Conservation (phyloP, 2,113 vertebrate genomes). For the Brachypodius melanocephalos region DNA sequence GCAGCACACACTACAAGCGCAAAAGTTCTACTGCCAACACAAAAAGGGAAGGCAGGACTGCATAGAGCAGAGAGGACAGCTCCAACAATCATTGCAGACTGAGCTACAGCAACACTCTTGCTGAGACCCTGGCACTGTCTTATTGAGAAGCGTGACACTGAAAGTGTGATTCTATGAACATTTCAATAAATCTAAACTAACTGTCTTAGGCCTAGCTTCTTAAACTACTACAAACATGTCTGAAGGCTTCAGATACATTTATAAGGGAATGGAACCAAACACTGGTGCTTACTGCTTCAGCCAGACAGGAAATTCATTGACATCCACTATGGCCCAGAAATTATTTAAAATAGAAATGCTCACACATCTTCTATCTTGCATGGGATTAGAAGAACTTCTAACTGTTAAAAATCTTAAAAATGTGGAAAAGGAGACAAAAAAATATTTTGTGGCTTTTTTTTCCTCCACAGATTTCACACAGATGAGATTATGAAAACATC, state of each 20-base stretch:
- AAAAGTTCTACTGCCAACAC: background rate
- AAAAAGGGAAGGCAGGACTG: background rate
- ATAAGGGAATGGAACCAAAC: background rate
- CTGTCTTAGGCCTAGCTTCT: background rate
- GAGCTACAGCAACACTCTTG: fast-evolving
- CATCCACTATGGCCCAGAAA: background rate
- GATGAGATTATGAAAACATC: slow-evolving; percentile 37
- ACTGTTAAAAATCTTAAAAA: background rate
- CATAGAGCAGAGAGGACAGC: background rate
- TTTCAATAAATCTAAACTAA: background rate
- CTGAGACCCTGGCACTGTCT: background rate
- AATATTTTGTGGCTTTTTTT: background rate
- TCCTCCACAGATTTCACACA: background rate
- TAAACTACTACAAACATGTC: background rate
- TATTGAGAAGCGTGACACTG: background rate
- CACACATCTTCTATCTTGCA: background rate
- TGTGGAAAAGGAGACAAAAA: background rate
- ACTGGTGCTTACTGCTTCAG: background rate
- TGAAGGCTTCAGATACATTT: background rate
- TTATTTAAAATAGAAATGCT: background rate
- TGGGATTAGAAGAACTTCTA: background rate
- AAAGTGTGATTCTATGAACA: background rate
- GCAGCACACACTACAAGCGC: background rate
- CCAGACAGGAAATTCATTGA: background rate
- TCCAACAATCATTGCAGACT: fast-evolving